Base-by-base conservation (phyloP, 2,797 vertebrate species). In the Galaxias olidus region DNA sequence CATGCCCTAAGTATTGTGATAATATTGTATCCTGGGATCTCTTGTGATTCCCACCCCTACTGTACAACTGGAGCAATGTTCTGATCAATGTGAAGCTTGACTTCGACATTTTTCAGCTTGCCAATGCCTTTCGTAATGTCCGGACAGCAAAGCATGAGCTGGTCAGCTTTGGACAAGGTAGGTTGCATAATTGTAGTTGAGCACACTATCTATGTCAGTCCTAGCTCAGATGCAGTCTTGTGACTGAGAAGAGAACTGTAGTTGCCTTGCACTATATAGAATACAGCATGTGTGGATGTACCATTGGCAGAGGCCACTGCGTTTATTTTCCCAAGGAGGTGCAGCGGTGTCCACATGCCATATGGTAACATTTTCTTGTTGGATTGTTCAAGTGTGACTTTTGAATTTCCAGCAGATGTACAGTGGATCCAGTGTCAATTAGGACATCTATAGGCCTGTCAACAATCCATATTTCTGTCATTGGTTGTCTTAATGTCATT, bases 351-450 rank as follows among this genome's bases (percentile, higher is more conserved):
- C 49, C 18, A 17, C 49, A 18, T 51, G 15, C 49, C 49, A 18
- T 51, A 51, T 17, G 49, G 49, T 51, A 51, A 10, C n/a, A 51
- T n/a, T n/a, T n/a, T 19, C 49, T 48, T 48, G 4, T 6, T 48
- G 46, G 46, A 48, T 13, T 48, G 46, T 51, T 17, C 4, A 51
- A 51, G 49, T 18, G 49, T 15, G 49, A 51, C 12, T 4, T 18
- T 15, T 8, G n/a, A 17, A n/a, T 51, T 17, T 51, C 7, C n/a
- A 51, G 3, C 1, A 51, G 49, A 17, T 51, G 15, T 8, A 51
- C 49, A 5, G 49, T 17, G n/a, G 49, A n/a, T 51, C 49, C 49
- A 51, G n/a, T 51, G 49, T 51, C 49, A 51, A 51, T 51, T 17
- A 51, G 12, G 49, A 51, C 49, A 15, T 7, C 49, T 10, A 51